phyloP scores from a whole-genome alignment of 2,888 invertebrate genomes.

The Polymixis lichenea region DNA sequence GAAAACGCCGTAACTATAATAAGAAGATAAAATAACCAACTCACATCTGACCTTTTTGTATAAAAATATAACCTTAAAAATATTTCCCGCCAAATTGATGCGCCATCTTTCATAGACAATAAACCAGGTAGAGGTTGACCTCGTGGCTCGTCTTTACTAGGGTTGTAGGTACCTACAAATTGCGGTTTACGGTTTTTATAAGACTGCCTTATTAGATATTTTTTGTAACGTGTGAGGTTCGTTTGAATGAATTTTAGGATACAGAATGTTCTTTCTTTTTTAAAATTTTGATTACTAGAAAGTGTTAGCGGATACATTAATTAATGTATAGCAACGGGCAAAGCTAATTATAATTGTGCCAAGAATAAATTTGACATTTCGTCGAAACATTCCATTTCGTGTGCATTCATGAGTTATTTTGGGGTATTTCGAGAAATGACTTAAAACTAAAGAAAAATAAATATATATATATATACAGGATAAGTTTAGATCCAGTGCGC shows the following conservation, averaged over 20 bases:
- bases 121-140: conserved; percentile 46
- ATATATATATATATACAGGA: too few species aligned
- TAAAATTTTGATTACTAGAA: neutral
- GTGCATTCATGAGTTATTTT: too few species aligned
- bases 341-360: too few species aligned
- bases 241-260: neutral
- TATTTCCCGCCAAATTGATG: conserved; percentile 56
- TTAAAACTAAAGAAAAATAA: too few species aligned
- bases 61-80: conserved; percentile 38
- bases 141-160: conserved; percentile 11
- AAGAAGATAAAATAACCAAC: conserved; percentile 15
- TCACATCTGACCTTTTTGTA: conserved; percentile 16
- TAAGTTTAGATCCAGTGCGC: too few species aligned
- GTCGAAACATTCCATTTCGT: too few species aligned
- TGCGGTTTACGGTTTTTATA: conserved; percentile 31
- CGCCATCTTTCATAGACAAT: conserved; percentile 65
- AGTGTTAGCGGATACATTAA: too few species aligned
- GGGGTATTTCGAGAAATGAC: too few species aligned
- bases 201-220: neutral
- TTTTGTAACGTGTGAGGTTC: neutral
- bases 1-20: neutral
- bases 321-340: too few species aligned
- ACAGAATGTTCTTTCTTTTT: neutral
- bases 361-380: too few species aligned
- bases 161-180: conserved; percentile 15